Evolutionary conservation across 2,797 vertebrate species (phyloP).

Genomic region (Brotogeris chrysoptera): DNA sequence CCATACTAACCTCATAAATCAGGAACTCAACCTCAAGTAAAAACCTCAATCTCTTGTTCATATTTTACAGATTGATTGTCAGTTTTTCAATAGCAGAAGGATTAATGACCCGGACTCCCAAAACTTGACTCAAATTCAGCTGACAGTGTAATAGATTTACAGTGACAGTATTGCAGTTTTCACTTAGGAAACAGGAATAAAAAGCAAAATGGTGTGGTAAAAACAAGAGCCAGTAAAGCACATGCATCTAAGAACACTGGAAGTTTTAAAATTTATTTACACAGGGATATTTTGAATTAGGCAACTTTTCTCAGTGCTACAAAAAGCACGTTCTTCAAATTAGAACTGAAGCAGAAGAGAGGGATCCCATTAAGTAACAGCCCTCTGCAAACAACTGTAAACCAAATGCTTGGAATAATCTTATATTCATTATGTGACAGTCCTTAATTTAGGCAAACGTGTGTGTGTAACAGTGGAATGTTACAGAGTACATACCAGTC

Average conservation of each 20-base stretch:
- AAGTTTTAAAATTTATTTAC: not conserved
- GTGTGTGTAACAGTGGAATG: not conserved
- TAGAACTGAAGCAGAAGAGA: not conserved
- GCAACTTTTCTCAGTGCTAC: conserved; percentile 37
- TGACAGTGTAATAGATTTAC: conserved; percentile 29
- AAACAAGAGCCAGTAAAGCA: conserved; percentile 56
- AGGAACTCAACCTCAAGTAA: not conserved
- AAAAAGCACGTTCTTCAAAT: conserved; percentile 53
- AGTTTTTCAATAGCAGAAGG: conserved; percentile 8
- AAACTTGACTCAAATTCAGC: conserved; percentile 27
- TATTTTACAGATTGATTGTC: not conserved
- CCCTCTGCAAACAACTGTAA: not conserved
- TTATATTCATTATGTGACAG: not conserved
- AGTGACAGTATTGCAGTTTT: conserved; percentile 24
- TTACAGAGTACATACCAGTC: not conserved
- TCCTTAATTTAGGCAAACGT: not conserved
- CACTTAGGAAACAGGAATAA: conserved; percentile 34
- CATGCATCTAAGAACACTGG: conserved; percentile 31
- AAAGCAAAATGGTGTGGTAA: conserved; percentile 52
- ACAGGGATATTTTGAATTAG: conserved; percentile 34
- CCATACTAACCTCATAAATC: not conserved
- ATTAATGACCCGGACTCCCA: conserved; percentile 3
- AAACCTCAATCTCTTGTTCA: not conserved
- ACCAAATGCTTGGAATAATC: not conserved
- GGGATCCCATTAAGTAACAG: not conserved